Base-by-base conservation (phyloP, 2,797 vertebrate species). In the Myotis pilosus region DNA sequence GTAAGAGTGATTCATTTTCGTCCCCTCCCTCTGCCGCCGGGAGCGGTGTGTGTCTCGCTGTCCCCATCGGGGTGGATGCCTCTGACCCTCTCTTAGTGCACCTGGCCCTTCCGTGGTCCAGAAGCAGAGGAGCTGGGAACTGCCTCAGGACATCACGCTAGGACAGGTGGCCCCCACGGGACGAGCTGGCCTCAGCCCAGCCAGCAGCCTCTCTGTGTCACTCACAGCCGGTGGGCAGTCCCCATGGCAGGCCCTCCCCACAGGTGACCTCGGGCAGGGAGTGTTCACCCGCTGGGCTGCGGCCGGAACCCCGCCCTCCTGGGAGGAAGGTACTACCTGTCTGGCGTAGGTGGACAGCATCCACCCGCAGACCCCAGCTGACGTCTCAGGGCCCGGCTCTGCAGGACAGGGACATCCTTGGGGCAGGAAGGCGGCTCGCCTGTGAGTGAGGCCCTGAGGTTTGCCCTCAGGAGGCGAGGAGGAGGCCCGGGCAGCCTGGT, bases 1-100 rank as follows among this genome's bases (percentile, higher is more conserved):
- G 97, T 97, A 97, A 97, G 97, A 89, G 60, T 38, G 91, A 96
- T 94, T 97, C 83, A 11, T 94, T 96, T 95, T 92, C 68, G 0
- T 84, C 95, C 75, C 92, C n/a, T 93, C 69, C 92, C 28, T 93
- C 69, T 91, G 90, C 88, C 53, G 51, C 93, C 0, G 0, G 10
- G 66, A 94, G 44, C 69, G 47, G 0, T 69, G 79, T 86, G 49
- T 79, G 33, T 80, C 47, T 69, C 20, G 57, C 94, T 69, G 81
- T 95, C 91, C 78, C 87, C 60, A 9, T 92, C 79, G 0, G 62
- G 47, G 76, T 92, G 96, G 84, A 95, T 62, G 76, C 51, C 87
- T 89, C 33, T 87, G 64, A n/a, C 41, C 74, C 25, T 72, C 17
- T 80, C 55, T 91, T 71, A 36, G 92, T 64, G 69, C 2, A 1